Evolutionary conservation across 2,113 vertebrate species (phyloP), one percentile per base, ranked within the genome.

Genomic region (Pseudolaguvia tuberculata): DNA sequence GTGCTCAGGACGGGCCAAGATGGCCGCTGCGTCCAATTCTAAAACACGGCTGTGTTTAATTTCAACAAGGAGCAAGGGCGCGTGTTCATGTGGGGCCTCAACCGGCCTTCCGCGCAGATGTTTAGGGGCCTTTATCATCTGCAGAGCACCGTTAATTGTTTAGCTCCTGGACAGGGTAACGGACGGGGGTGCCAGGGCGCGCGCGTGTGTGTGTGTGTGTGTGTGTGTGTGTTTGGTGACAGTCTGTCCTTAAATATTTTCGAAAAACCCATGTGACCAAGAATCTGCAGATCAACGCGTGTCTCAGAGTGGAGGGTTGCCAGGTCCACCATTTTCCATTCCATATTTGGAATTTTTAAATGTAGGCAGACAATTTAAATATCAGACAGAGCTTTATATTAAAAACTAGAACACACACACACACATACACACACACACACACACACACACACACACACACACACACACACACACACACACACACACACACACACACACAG

Each of bases 121-220:
- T 90, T 90, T 87, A 83, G 81, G 73, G 83, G 78, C 79, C 84
- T 87, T 88, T 90, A 87, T 89, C 87, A 85, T 85, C 87, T 79
- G 57, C 80, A 84, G 79, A 83, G 82, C 77, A 77, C 76, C 71
- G 72, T 83, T 88, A 87, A 91, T 89, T 89, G 85, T 85, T 90
- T 90, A 84, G 78, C 81, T 86, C 76, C 76, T 79, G 81, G 87
- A 81, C 75, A 79, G 78, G 84, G 82, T 82, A 83, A 83, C 67
- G 80, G 79, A 79, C 76, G 71, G 59, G 82, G 79, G 63, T 86
- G 87, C 88, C 88, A 89, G 85, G 17, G 18, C 59, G 50, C 57
- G 57, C 45, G 48, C 68, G 55, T 59, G 68, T 72, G 53, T 57
- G 65, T 59, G 73, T 42, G 39, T 42, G 39, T 42, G 55, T 57